Evolutionary conservation across 2,888 invertebrate genomes (phyloP).

Genomic region (Orchestes rusci): DNA sequence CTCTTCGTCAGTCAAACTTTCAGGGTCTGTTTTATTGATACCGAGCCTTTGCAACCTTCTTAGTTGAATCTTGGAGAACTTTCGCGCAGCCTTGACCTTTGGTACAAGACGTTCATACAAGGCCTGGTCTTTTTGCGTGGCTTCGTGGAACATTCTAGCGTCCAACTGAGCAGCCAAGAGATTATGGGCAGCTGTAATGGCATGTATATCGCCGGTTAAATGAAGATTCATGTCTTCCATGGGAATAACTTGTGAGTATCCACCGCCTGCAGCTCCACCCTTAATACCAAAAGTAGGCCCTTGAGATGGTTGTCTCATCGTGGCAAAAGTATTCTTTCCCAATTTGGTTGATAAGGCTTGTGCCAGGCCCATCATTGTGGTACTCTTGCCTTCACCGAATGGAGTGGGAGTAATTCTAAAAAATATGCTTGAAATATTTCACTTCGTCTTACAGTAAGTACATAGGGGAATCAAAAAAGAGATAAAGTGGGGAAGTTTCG

Average conservation of each 20-base stretch:
- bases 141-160: conserved; percentile 93
- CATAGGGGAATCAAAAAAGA: no score
- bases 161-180: conserved; percentile 96
- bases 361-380: conserved; percentile 84
- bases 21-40: conserved; percentile 80
- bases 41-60: conserved; percentile 65
- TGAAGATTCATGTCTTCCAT: conserved; percentile 99
- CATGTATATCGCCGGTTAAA: conserved; percentile 96
- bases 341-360: conserved; percentile 87
- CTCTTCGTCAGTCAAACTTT: conserved; percentile 72
- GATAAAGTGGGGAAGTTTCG: no score
- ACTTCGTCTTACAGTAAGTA: no score
- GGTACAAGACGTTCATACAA: conserved; percentile 88
- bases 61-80: conserved; percentile 83
- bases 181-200: conserved; percentile 95
- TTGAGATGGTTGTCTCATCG: conserved; percentile 94
- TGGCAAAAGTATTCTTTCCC: conserved; percentile 82
- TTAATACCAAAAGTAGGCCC: conserved; percentile 99
- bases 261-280: conserved; percentile 97
- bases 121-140: conserved; percentile 80
- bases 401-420: conserved; percentile 98
- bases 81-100: conserved; percentile 65
- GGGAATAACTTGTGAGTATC: conserved; percentile 93
- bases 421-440: no score
- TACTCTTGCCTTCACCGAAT: conserved; percentile 96